Percentiles rank a stretch among this genome's conserved stretches.
These are phyloP conservation scores for Cyclophora albipunctata DNA, from an alignment of 2,888 invertebrate species.

Conservation along the genomic window DNA sequence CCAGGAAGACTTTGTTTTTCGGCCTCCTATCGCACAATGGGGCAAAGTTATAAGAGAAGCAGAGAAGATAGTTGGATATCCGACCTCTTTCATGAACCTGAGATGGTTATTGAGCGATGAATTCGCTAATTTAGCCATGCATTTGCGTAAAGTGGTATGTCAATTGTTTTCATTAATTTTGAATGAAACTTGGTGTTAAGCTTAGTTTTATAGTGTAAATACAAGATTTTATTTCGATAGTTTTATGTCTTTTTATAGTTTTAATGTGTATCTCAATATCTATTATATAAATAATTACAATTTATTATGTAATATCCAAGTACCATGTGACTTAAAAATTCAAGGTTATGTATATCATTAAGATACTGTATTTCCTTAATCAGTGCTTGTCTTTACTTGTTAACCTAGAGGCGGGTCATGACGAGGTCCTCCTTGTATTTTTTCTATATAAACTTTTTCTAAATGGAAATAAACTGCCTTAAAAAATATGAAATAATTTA, in stretches of 20 bases:
- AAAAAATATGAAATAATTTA: too few relatives aligned
- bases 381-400: background rate
- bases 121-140: slow-evolving; percentile 76
- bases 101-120: slow-evolving; percentile 78
- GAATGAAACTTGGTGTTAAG: background rate
- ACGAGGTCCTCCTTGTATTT: too few relatives aligned
- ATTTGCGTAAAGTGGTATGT: slow-evolving; percentile 70
- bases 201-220: too few relatives aligned
- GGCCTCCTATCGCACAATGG: slow-evolving; percentile 56
- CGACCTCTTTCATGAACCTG: slow-evolving; percentile 76
- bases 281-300: slow-evolving; percentile 5
- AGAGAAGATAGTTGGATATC: slow-evolving; percentile 72
- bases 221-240: too few relatives aligned
- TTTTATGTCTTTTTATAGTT: too few relatives aligned
- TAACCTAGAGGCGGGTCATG: background rate
- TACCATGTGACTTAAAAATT: slow-evolving; percentile 15
- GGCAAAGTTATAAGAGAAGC: slow-evolving; percentile 67
- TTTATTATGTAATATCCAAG: slow-evolving; percentile 31
- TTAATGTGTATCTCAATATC: too few relatives aligned
- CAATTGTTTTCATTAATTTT: background rate
- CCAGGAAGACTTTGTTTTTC: slow-evolving; percentile 61
- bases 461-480: too few relatives aligned
- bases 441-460: too few relatives aligned
- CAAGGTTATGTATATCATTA: slow-evolving; percentile 34
- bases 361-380: slow-evolving; percentile 2